Evolutionary conservation across 1,140 invertebrate genomes (phyloP).

Genomic region (Patella vulgata): DNA sequence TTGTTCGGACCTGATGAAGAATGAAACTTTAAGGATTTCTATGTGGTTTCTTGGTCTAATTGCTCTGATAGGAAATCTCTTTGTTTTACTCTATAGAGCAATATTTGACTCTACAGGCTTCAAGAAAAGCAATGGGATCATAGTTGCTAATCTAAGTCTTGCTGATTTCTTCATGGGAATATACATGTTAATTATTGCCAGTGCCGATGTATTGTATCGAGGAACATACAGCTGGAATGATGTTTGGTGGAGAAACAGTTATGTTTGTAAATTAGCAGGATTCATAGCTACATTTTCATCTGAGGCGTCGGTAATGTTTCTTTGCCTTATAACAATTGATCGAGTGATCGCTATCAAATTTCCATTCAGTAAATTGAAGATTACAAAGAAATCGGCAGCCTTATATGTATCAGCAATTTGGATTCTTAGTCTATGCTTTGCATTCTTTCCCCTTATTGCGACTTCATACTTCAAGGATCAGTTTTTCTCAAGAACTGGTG

Average conservation of each 20-base stretch:
- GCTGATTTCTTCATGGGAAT: slow-evolving; percentile 53
- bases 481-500: slow-evolving; percentile 39
- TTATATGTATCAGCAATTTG: slow-evolving; percentile 22
- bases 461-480: slow-evolving; percentile 9
- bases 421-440: slow-evolving; percentile 18
- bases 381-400: slow-evolving; percentile 14
- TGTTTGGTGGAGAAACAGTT: slow-evolving; percentile 40
- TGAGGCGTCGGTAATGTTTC: slow-evolving; percentile 42
- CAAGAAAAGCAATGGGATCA: slow-evolving; percentile 7
- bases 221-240: slow-evolving; percentile 42
- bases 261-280: slow-evolving; percentile 41
- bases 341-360: slow-evolving; percentile 44
- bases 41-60: slow-evolving; percentile 33
- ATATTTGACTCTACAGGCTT: neutral
- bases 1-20: slow-evolving; percentile 32
- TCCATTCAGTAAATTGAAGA: slow-evolving; percentile 38
- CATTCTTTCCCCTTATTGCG: slow-evolving; percentile 19
- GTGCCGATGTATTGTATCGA: slow-evolving; percentile 42
- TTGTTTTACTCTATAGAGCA: slow-evolving; percentile 15
- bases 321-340: slow-evolving; percentile 54
- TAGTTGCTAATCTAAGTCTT: slow-evolving; percentile 35
- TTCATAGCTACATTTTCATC: slow-evolving; percentile 45
- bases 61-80: slow-evolving; percentile 34
- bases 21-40: slow-evolving; percentile 16
- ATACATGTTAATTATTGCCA: slow-evolving; percentile 53